These are phyloP conservation scores for Tringa solitaria DNA, from an alignment of 2,113 vertebrate species.

Conservation along the genomic window DNA sequence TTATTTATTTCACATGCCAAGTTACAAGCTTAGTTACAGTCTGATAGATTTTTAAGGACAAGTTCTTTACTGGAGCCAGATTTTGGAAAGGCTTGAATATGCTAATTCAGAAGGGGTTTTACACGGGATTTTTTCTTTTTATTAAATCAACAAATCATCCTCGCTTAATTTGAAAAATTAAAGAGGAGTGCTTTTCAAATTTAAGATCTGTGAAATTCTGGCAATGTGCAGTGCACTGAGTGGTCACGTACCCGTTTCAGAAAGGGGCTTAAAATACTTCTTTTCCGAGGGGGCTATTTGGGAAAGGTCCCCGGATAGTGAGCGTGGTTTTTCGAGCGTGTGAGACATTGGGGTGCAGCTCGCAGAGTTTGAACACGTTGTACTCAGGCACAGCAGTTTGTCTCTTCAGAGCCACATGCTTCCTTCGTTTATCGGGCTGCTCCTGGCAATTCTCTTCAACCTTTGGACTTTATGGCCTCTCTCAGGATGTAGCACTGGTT, in stretches of 20 bases:
- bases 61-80: background rate
- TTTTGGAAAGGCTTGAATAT: conserved; percentile 36
- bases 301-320: background rate
- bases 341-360: background rate
- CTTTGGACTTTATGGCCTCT: conserved; percentile 58
- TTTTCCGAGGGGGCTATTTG: background rate
- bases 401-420: conserved; percentile 9
- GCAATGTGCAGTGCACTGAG: background rate
- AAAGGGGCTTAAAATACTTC: background rate
- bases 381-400: conserved; percentile 3
- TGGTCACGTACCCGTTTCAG: background rate
- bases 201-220: conserved; percentile 12
- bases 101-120: background rate
- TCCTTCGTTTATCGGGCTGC: conserved; percentile 46
- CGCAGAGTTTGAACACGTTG: background rate
- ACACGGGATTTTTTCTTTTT: background rate
- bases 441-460: conserved; percentile 60
- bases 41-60: conserved; percentile 47
- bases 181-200: background rate
- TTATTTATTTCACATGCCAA: conserved; percentile 27
- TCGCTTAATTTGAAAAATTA: background rate
- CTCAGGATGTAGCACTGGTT: conserved; percentile 46
- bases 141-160: conserved; percentile 32
- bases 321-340: background rate
- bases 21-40: conserved; percentile 50